Evolutionary conservation across 2,113 vertebrate genomes (phyloP), one percentile per base, ranked within the genome.

Genomic region (Lepus europaeus): DNA sequence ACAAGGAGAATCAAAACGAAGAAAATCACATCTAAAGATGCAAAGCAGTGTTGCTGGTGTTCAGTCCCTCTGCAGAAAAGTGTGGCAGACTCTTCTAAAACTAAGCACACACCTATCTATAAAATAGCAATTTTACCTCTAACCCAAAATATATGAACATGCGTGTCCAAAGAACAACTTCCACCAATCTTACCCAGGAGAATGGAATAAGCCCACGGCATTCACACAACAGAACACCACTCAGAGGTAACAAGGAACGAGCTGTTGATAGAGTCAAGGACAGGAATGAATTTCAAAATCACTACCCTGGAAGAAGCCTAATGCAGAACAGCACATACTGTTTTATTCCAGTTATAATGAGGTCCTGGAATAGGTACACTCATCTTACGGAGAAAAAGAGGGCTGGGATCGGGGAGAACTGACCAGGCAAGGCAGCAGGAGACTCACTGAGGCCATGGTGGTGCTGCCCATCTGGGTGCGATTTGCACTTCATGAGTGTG

Each of bases 11-110:
- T 63, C 69, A 84, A 49, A 31, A 77, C 39, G 23, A 87, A 81
- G 22, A 64, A 79, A 86, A 45, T 64, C 61, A 89, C 23, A 92
- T 6, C 2, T n/a, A 76, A 33, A 39, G 27, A 69, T 53, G 20
- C 88, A 33, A 23, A 69, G 33, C 59, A 61, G 39, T 20, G 56
- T 36, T n/a, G 14, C 9, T 90, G 61, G 17, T 64, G 4, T 17
- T 59, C 5, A 61, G 59, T 19, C 36, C n/a, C 33, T 74, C 61
- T n/a, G 68, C 19, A 68, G 39, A 23, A 23, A 39, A 31, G 66
- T 29, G 79, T 87, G 14, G 61, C 76, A 82, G 53, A 73, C 79
- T 85, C 86, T 87, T 77, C 53, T 23, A 77, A 77, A 69, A 68
- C 33, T 74, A 31, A 66, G 74, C 51, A 29, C 12, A 63, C 12